Evolutionary conservation across 92 coral and sea anemone species (phyloP).

Genomic region (Heliopora coerulea): DNA sequence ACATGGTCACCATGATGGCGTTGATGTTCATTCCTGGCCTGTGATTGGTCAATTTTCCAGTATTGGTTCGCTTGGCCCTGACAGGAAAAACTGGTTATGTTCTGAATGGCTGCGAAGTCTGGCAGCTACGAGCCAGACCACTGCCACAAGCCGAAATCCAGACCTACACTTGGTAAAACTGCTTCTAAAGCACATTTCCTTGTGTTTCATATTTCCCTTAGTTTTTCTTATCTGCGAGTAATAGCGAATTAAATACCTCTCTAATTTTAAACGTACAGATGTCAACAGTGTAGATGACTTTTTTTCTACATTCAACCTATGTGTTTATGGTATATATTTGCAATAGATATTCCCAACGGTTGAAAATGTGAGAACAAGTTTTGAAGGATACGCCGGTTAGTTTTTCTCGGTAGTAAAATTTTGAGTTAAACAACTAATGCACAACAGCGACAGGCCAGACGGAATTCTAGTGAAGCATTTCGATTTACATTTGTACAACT

Average conservation of each 20-base stretch:
- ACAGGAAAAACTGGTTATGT: constrained; percentile 83
- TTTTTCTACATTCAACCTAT: too few species aligned
- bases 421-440: too few species aligned
- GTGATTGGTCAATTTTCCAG: constrained; percentile 99
- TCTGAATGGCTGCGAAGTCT: constrained; percentile 93
- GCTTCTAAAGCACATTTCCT: background rate
- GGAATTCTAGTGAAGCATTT: too few species aligned
- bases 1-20: constrained; percentile 62
- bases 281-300: too few species aligned
- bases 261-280: too few species aligned
- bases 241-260: too few species aligned
- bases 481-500: too few species aligned
- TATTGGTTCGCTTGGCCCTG: constrained; percentile 91
- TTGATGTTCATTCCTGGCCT: constrained; percentile 82
- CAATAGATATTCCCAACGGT: constrained; percentile 96
- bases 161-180: constrained; percentile 21
- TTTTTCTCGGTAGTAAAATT: too few species aligned
- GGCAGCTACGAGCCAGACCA: constrained; percentile 45
- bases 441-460: too few species aligned
- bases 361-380: constrained; percentile 78
- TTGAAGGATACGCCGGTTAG: constrained; percentile 93
- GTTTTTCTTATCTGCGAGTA: too few species aligned
- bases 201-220: too few species aligned
- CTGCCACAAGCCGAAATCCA: background rate
- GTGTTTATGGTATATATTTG: too few species aligned